Conservation (phyloP, 2,888 invertebrate genomes). For the Chymomyza procnemis region DNA sequence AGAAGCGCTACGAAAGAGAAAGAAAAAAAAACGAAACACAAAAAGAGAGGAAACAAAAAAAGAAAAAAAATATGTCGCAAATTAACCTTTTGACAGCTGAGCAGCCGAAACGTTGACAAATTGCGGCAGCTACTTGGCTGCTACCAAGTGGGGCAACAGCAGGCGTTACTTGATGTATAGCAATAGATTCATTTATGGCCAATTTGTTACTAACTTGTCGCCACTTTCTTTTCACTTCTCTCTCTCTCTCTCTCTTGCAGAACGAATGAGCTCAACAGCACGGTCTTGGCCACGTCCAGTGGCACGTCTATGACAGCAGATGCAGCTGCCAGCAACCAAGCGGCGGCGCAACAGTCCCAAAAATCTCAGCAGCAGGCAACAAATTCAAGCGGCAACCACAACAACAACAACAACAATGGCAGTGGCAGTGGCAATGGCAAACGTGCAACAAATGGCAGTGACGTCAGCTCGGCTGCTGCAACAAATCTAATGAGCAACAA, state of each 20-base stretch:
- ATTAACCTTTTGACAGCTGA: slow-evolving; percentile 72
- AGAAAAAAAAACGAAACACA: slow-evolving; percentile 5
- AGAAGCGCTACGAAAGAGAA: not conserved
- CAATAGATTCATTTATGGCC: not conserved
- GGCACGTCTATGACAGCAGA: slow-evolving; percentile 20
- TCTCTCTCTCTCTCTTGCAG: slow-evolving; percentile 44
- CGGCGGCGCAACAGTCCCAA: slow-evolving; percentile 44
- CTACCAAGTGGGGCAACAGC: not conserved
- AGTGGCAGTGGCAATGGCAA: slow-evolving; percentile 43
- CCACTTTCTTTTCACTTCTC: too few species aligned
- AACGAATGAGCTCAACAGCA: slow-evolving; percentile 36
- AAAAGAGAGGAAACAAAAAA: slow-evolving; percentile 20
- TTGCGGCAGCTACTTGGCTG: slow-evolving; percentile 17
- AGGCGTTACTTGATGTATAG: not conserved
- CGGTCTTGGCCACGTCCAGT: slow-evolving; percentile 16
- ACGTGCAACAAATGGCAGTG: slow-evolving; percentile 43
- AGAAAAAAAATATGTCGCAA: slow-evolving; percentile 65
- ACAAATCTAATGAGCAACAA: slow-evolving; percentile 51
- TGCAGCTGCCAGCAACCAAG: slow-evolving; percentile 36
- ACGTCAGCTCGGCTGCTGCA: slow-evolving; percentile 51
- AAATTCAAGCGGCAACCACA: slow-evolving; percentile 62
- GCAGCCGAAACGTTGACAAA: slow-evolving; percentile 35
- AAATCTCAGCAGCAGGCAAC: slow-evolving; percentile 37
- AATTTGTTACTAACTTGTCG: not conserved
- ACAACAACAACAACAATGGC: slow-evolving; percentile 64